Evolutionary conservation across 2,888 invertebrate genomes (phyloP).

Genomic region (Lepidocyrtoides sp.): DNA sequence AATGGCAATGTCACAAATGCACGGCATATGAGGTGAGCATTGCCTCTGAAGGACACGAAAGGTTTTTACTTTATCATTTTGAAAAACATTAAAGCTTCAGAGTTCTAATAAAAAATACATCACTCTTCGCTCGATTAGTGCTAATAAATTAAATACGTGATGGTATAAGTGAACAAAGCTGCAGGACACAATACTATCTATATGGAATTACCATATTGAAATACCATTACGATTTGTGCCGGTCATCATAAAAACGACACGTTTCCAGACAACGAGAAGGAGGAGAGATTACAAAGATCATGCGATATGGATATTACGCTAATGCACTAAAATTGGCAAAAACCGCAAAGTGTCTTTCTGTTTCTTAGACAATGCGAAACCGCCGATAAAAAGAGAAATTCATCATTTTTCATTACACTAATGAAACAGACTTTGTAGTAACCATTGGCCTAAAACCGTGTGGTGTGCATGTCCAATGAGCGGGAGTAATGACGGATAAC

Average conservation of each 20-base stretch:
- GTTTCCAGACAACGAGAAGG: constrained; percentile 21
- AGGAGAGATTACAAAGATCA: constrained; percentile 27
- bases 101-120: neutral
- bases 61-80: neutral
- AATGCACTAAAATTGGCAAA: neutral
- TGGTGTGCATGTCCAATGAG: constrained; percentile 64
- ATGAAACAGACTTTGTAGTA: too few relatives aligned
- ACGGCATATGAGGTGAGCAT: constrained; percentile 7
- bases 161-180: neutral
- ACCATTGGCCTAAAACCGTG: neutral
- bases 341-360: constrained; percentile 7
- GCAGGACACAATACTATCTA: neutral
- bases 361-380: constrained; percentile 31
- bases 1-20: neutral
- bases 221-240: too few relatives aligned
- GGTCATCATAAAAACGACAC: neutral
- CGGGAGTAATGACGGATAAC: constrained; percentile 52
- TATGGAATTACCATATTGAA: neutral
- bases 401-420: neutral
- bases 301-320: constrained; percentile 42
- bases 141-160: neutral
- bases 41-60: constrained; percentile 12
- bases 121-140: neutral
- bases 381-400: constrained; percentile 27
- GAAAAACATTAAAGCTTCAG: neutral